phyloP scores from a whole-genome alignment of 2,113 vertebrate genomes.

The Muscicapa adusta region DNA sequence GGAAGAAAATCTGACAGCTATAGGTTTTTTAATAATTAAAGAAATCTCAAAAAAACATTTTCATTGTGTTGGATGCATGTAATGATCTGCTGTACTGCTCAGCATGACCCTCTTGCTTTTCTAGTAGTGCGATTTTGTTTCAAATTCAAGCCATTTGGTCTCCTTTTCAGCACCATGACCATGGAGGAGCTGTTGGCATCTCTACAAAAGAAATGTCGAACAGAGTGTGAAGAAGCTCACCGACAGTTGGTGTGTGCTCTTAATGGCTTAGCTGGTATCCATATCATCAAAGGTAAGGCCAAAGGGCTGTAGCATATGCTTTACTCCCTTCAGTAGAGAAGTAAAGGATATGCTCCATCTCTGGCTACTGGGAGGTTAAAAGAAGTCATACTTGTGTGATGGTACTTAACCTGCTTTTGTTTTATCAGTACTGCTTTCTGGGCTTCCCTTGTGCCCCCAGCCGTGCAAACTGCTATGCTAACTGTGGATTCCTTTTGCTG shows the following conservation, averaged over 20 bases:
- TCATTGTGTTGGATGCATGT: neutral
- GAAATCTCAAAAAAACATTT: neutral
- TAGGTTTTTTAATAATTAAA: neutral
- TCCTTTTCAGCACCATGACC: slow-evolving; percentile 90
- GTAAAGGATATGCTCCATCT: neutral
- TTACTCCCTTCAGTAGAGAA: neutral
- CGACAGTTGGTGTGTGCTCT: slow-evolving; percentile 95
- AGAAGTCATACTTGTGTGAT: neutral
- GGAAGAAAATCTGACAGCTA: neutral
- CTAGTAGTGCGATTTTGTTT: neutral
- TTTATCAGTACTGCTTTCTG: neutral
- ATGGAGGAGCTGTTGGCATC: slow-evolving; percentile 97
- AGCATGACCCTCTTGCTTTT: neutral
- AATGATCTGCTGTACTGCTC: neutral
- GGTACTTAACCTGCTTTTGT: neutral
- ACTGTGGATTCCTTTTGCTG: neutral
- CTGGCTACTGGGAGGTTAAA: neutral
- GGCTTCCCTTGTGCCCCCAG: neutral
- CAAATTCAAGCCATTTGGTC: neutral
- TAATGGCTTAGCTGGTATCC: slow-evolving; percentile 96
- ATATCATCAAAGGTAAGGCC: slow-evolving; percentile 93
- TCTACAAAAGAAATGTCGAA: slow-evolving; percentile 95
- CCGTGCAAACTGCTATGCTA: neutral
- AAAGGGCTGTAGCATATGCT: neutral
- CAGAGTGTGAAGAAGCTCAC: slow-evolving; percentile 96